Conservation (phyloP, 2,113 vertebrate genomes). For the Centrocercus urophasianus region DNA sequence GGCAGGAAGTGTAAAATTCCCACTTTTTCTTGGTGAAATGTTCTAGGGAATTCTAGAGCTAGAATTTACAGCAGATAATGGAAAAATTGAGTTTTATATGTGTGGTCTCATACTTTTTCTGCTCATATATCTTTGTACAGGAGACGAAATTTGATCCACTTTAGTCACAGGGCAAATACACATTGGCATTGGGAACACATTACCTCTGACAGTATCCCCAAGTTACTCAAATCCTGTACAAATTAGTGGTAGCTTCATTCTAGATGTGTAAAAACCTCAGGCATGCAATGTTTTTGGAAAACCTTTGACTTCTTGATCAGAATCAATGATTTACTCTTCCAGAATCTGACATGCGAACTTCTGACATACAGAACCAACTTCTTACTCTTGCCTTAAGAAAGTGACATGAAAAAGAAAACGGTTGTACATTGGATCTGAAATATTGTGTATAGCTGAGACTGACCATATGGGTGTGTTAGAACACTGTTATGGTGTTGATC, state of each 20-base stretch:
- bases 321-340: rapidly evolving
- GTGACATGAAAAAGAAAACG: neutral
- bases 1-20: neutral
- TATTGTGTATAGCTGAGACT: neutral
- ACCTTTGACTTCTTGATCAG: neutral
- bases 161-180: neutral
- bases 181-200: rapidly evolving
- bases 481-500: neutral
- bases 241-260: neutral
- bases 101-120: neutral
- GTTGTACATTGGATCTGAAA: neutral
- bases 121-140: neutral
- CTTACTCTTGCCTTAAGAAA: neutral
- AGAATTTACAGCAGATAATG: neutral
- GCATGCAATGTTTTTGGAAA: neutral
- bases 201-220: neutral
- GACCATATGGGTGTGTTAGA: neutral
- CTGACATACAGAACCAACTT: neutral
- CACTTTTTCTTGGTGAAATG: neutral
- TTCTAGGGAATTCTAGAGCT: neutral
- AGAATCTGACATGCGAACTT: too few relatives aligned
- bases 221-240: neutral
- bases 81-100: neutral
- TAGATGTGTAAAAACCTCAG: neutral
- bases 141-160: neutral